Percentiles rank a stretch among this genome's conserved stretches.
Conservation (phyloP, 2,797 vertebrate species). For the Labroides dimidiatus region DNA sequence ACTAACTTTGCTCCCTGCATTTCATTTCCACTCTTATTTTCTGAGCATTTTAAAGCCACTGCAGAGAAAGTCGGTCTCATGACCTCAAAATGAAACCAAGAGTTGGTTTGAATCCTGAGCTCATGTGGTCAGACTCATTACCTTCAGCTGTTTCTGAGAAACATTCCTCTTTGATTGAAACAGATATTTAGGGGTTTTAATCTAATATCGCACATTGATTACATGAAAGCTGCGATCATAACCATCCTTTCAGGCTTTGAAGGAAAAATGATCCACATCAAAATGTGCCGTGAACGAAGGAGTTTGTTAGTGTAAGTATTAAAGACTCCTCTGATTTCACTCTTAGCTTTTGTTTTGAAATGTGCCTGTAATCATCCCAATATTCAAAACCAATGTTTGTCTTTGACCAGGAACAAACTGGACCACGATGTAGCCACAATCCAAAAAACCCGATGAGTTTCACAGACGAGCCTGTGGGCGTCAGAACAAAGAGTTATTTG, state of each 20-base stretch:
- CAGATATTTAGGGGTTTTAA: background rate
- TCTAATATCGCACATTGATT: background rate
- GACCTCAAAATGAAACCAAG: background rate
- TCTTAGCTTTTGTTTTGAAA: conserved; percentile 1
- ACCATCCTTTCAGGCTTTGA: background rate
- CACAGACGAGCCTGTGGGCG: background rate
- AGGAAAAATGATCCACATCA: background rate
- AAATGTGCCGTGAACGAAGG: too few species aligned
- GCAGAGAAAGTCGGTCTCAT: too few species aligned
- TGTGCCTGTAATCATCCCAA: background rate
- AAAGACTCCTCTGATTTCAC: background rate
- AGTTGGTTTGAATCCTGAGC: background rate
- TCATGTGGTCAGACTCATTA: background rate
- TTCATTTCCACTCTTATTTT: too few species aligned
- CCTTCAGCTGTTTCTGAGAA: background rate
- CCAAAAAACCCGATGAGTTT: conserved; percentile 5
- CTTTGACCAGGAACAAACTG: conserved; percentile 4
- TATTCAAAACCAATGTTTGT: conserved; percentile 33
- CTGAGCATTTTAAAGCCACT: background rate
- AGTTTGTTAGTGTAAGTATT: background rate
- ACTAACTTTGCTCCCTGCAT: too few species aligned
- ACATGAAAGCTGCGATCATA: background rate
- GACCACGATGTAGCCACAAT: conserved; percentile 4
- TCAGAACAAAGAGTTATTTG: background rate
- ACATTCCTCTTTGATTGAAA: background rate